Percentiles rank a stretch among this genome's conserved stretches.
Evolutionary conservation across 1,140 invertebrate species (phyloP).

Genomic region (Calliphora vicina): DNA sequence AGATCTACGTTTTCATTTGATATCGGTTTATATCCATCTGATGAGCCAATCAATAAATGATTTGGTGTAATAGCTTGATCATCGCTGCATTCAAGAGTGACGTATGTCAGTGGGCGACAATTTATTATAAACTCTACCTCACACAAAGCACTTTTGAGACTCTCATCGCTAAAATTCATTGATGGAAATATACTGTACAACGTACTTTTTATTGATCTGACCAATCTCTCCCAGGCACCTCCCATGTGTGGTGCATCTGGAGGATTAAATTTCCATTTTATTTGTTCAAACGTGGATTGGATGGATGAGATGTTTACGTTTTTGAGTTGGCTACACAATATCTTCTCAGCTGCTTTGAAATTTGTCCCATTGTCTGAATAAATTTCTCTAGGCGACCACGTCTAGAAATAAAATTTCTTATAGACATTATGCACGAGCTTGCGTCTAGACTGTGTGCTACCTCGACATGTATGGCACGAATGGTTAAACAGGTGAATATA

Average conservation of each 20-base stretch:
- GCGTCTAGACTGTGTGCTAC: conserved; percentile 18
- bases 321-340: not conserved
- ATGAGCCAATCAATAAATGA: conserved; percentile 29
- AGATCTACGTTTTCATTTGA: not conserved
- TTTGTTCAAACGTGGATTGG: not conserved
- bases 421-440: conserved; percentile 34
- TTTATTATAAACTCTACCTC: conserved; percentile 48
- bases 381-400: conserved; percentile 20
- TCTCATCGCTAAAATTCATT: conserved; percentile 42
- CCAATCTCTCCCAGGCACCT: conserved; percentile 49
- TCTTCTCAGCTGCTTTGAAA: not conserved
- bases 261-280: conserved; percentile 37
- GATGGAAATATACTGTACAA: conserved; percentile 37
- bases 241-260: conserved; percentile 29
- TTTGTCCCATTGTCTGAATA: conserved; percentile 35
- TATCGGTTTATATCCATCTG: not conserved
- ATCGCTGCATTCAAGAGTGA: conserved; percentile 47
- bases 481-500: conserved; percentile 36
- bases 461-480: conserved; percentile 38
- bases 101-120: conserved; percentile 45
- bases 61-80: conserved; percentile 39
- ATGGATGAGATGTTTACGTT: no score
- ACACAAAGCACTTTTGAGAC: conserved; percentile 39
- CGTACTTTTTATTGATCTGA: conserved; percentile 44
- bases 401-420: conserved; percentile 29